These are phyloP conservation scores for Nycteola revayana DNA, from an alignment of 2,888 invertebrate genomes.

Conservation along the genomic window DNA sequence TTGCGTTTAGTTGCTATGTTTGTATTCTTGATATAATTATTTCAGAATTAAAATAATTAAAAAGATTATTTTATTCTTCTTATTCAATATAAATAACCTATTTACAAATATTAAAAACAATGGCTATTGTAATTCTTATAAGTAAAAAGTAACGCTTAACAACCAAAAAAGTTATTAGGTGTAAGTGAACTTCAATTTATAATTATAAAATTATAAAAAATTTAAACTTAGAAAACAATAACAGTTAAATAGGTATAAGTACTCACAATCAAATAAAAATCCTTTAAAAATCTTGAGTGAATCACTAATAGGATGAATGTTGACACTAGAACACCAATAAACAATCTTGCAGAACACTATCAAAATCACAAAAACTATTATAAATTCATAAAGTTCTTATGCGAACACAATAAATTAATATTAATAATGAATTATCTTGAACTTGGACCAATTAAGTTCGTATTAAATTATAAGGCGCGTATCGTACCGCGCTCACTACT, in stretches of 20 bases:
- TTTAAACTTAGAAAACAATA: slow-evolving; percentile 1
- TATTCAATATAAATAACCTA: too few species aligned
- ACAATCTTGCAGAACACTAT: slow-evolving; percentile 61
- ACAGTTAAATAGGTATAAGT: slow-evolving; percentile 26
- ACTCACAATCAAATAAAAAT: slow-evolving; percentile 65
- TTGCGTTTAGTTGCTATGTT: slow-evolving; percentile 49
- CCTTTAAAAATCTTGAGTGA: slow-evolving; percentile 48
- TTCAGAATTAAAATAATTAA: too few species aligned
- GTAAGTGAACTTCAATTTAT: not conserved
- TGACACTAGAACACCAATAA: slow-evolving; percentile 64
- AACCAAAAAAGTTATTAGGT: not conserved
- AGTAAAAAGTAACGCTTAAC: too few species aligned
- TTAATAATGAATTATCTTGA: slow-evolving; percentile 37
- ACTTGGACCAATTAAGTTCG: slow-evolving; percentile 42
- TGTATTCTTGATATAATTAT: slow-evolving; percentile 16
- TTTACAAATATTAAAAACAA: too few species aligned
- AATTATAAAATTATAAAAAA: slow-evolving; percentile 6
- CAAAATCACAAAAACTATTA: slow-evolving; percentile 46
- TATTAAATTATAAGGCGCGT: slow-evolving; percentile 47
- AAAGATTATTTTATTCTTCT: too few species aligned
- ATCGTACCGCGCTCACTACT: slow-evolving; percentile 59
- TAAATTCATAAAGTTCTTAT: slow-evolving; percentile 63
- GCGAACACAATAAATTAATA: slow-evolving; percentile 50
- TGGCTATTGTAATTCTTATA: too few species aligned
- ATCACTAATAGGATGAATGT: slow-evolving; percentile 56